Evolutionary conservation across 2,797 vertebrate species (phyloP).

Genomic region (Galagoides demidoff): DNA sequence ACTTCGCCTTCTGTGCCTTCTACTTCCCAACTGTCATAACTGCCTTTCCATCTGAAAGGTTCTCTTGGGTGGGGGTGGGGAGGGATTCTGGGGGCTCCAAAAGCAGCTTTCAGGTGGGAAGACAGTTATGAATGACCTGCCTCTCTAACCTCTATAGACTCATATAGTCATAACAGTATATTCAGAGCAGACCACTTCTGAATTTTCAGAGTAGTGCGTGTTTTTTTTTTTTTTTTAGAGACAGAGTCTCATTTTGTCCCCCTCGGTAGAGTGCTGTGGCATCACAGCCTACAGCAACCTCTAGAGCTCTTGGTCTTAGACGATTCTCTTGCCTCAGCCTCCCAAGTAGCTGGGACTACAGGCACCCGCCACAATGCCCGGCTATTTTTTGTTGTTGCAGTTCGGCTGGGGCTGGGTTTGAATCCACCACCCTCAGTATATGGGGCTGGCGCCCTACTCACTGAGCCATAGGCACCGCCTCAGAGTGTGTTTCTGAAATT

Average conservation of each 20-base stretch:
- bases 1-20: conserved; percentile 73
- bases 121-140: not conserved
- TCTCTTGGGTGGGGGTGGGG: not conserved
- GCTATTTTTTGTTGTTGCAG: no score
- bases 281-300: no score
- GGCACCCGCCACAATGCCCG: no score
- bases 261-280: no score
- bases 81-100: not conserved
- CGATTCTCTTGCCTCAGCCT: no score
- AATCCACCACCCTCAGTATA: no score
- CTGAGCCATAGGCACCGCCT: no score
- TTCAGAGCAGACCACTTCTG: not conserved
- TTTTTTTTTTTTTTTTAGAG: not conserved
- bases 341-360: no score
- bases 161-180: not conserved
- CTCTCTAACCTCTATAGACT: not conserved
- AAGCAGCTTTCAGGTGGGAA: not conserved
- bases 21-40: conserved; percentile 80
- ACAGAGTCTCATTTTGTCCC: no score
- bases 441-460: no score
- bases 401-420: no score
- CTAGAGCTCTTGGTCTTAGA: no score
- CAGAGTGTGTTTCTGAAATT: not conserved
- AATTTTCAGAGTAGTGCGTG: not conserved
- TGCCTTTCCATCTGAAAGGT: conserved; percentile 31